phyloP scores from a whole-genome alignment of 2,113 vertebrate genomes.

The Stictonetta naevosa region DNA sequence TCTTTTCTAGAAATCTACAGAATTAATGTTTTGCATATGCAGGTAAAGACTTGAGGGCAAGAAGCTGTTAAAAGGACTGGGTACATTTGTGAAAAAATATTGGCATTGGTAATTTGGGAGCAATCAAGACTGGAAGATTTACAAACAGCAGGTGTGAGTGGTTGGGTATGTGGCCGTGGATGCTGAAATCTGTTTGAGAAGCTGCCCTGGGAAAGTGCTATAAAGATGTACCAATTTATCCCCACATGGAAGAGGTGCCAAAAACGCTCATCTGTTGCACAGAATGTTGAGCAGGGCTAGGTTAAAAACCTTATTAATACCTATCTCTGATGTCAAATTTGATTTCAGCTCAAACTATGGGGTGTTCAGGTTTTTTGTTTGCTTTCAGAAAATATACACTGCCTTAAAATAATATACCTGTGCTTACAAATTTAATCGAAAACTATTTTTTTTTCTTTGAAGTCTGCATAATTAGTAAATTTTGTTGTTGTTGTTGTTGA shows the following conservation, averaged over 20 bases:
- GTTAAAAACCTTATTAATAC: background rate
- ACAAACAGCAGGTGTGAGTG: background rate
- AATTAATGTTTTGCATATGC: background rate
- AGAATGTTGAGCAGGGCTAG: background rate
- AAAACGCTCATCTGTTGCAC: background rate
- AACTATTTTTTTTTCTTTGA: background rate
- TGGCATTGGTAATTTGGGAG: background rate
- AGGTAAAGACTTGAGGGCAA: background rate
- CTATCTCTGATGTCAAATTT: background rate
- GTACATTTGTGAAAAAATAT: background rate
- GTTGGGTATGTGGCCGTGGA: background rate
- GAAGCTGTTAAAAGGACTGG: background rate
- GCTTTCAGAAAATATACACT: background rate
- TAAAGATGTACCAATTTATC: background rate
- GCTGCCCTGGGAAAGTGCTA: background rate
- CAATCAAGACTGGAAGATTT: background rate
- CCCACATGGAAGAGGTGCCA: background rate
- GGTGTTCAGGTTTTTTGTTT: background rate
- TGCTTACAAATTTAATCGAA: background rate
- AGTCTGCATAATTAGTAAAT: background rate
- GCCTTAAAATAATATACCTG: background rate
- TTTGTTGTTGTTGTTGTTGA: background rate
- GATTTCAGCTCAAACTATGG: background rate
- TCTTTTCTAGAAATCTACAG: background rate
- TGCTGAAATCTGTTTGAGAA: background rate